These are phyloP conservation scores for Ypsolopha scabrella DNA, from an alignment of 2,888 invertebrate genomes.

Conservation along the genomic window DNA sequence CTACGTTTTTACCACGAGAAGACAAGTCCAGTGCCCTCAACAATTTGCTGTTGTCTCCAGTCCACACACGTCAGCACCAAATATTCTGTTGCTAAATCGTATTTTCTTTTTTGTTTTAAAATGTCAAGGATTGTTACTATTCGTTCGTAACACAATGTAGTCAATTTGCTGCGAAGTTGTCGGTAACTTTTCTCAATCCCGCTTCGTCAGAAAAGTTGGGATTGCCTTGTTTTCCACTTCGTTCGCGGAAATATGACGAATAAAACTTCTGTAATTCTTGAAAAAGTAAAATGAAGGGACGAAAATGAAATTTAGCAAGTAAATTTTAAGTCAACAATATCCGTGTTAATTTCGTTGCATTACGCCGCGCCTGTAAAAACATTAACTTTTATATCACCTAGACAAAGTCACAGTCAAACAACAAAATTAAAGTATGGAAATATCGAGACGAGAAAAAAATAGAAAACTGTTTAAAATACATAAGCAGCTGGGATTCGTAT, in stretches of 20 bases:
- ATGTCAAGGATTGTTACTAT: conserved; percentile 15
- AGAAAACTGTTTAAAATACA: neutral
- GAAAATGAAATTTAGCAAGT: conserved; percentile 3
- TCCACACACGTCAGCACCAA: too few species aligned
- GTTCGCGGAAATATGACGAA: conserved; percentile 39
- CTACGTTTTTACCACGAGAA: too few species aligned
- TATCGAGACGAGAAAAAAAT: neutral
- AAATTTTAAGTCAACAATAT: neutral
- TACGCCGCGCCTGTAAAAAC: neutral
- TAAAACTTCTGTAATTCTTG: conserved; percentile 31
- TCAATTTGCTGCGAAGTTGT: conserved; percentile 42
- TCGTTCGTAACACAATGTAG: conserved; percentile 41
- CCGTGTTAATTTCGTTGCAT: neutral
- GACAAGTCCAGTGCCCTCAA: too few species aligned
- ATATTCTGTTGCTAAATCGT: neutral
- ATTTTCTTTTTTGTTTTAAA: conserved; percentile 9
- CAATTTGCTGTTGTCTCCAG: too few species aligned
- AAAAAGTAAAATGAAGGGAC: conserved; percentile 10
- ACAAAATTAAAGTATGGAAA: neutral
- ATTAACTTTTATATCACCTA: neutral
- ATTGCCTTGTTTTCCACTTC: conserved; percentile 55
- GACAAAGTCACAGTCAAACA: neutral
- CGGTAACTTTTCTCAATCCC: conserved; percentile 32
- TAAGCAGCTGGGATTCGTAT: too few species aligned
- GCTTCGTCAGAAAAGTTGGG: conserved; percentile 42